Conservation (phyloP, 2,888 invertebrate genomes). For the Yponomeuta plumbellus region DNA sequence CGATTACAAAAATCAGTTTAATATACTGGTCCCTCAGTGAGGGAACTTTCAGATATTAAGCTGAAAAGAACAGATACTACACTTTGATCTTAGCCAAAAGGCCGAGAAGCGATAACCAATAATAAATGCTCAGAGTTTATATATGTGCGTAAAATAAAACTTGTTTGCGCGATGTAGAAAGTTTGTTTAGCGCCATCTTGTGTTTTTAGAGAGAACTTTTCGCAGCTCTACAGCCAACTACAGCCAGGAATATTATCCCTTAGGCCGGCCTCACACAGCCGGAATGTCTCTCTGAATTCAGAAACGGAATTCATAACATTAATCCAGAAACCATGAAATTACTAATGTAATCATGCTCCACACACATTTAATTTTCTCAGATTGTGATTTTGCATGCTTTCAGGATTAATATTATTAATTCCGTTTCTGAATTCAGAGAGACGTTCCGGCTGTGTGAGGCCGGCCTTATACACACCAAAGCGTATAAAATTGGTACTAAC, state of each 20-base stretch:
- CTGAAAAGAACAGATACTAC: conserved; percentile 18
- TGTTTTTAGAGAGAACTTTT: neutral
- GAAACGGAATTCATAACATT: too few species aligned
- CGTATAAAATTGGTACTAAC: too few species aligned
- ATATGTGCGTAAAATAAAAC: conserved; percentile 19
- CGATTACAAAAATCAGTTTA: conserved; percentile 17
- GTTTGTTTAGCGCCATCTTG: conserved; percentile 18
- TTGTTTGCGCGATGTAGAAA: conserved; percentile 29
- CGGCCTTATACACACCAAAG: too few species aligned
- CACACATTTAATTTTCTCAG: too few species aligned
- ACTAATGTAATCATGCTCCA: too few species aligned
- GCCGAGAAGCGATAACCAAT: conserved; percentile 15
- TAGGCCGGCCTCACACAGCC: too few species aligned
- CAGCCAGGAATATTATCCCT: neutral
- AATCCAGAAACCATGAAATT: too few species aligned
- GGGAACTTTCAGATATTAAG: conserved; percentile 18
- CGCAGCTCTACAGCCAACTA: neutral
- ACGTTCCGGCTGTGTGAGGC: too few species aligned
- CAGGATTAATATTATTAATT: too few species aligned
- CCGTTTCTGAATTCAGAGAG: too few species aligned
- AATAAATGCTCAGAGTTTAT: neutral
- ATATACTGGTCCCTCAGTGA: conserved; percentile 17
- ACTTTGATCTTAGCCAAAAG: conserved; percentile 19
- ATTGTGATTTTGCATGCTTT: too few species aligned
- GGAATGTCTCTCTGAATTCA: too few species aligned